Percentiles rank a stretch among this genome's conserved stretches.
These are phyloP conservation scores for Dissostichus mawsoni DNA, from an alignment of 2,113 vertebrate genomes.

Conservation along the genomic window DNA sequence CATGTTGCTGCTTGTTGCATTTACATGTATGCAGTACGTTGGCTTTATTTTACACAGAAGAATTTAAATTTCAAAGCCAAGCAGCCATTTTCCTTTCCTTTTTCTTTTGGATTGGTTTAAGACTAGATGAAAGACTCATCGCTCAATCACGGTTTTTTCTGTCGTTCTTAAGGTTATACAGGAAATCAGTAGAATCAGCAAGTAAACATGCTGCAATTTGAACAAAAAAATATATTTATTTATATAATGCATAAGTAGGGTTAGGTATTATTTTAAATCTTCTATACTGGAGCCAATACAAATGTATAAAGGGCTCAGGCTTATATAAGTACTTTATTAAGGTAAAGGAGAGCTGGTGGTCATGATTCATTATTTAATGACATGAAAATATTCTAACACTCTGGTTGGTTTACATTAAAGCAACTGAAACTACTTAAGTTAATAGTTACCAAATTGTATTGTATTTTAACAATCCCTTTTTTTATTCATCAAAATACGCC, in stretches of 20 bases:
- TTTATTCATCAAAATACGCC: background rate
- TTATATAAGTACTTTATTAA: too few species aligned
- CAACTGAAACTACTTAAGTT: too few species aligned
- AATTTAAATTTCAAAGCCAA: background rate
- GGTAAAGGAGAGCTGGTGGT: too few species aligned
- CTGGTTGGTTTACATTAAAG: too few species aligned
- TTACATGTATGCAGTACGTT: background rate
- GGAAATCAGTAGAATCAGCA: background rate
- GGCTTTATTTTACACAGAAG: background rate
- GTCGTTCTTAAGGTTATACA: background rate
- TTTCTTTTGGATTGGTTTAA: background rate
- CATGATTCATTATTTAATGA: too few species aligned
- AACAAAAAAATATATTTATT: too few species aligned
- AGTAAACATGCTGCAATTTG: background rate
- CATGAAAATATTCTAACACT: too few species aligned
- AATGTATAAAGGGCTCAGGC: too few species aligned
- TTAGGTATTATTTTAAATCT: background rate
- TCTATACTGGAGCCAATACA: background rate
- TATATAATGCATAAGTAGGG: too few species aligned
- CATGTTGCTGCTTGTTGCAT: conserved; percentile 12
- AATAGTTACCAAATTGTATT: too few species aligned
- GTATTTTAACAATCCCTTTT: too few species aligned
- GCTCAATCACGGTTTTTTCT: background rate
- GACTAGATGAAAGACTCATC: too few species aligned
- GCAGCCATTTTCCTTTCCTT: background rate